A percentile compares a stretch with the other conserved stretches of the same genome.
Evolutionary conservation across 2,113 vertebrate species (phyloP).

Genomic region (Talpa occidentalis): DNA sequence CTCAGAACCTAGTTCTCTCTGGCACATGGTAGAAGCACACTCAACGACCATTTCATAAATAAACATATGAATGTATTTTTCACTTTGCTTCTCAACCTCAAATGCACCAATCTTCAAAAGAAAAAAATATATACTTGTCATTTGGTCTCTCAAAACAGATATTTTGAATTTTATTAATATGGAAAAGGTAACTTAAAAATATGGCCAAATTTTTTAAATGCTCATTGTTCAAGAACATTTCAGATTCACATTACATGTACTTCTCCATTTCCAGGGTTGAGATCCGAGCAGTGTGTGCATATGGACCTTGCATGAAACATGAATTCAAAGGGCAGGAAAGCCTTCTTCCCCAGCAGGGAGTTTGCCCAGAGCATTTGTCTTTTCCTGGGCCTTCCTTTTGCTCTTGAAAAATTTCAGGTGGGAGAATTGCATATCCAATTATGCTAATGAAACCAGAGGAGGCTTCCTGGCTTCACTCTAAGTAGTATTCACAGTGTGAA

Average conservation of each 20-base stretch:
- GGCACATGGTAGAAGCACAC: background rate
- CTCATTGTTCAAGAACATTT: background rate
- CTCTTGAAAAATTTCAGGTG: constrained; percentile 19
- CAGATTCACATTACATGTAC: background rate
- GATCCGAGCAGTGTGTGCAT: background rate
- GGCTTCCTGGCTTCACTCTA: background rate
- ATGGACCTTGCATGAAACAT: background rate
- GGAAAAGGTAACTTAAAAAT: background rate
- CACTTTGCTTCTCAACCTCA: background rate
- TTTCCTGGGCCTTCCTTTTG: background rate
- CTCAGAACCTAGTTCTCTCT: background rate
- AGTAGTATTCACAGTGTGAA: background rate
- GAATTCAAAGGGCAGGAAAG: background rate
- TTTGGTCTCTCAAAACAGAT: background rate
- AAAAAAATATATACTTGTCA: background rate
- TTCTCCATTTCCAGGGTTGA: background rate
- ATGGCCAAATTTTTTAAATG: background rate
- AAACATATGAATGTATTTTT: background rate
- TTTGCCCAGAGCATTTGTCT: background rate
- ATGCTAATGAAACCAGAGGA: background rate
- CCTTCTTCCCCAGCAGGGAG: background rate
- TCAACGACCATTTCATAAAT: background rate
- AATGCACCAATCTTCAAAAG: background rate
- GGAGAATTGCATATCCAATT: constrained; percentile 30
- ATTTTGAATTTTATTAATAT: background rate